These are phyloP conservation scores for Patella caerulea DNA, from an alignment of 2,888 invertebrate species.

Conservation along the genomic window DNA sequence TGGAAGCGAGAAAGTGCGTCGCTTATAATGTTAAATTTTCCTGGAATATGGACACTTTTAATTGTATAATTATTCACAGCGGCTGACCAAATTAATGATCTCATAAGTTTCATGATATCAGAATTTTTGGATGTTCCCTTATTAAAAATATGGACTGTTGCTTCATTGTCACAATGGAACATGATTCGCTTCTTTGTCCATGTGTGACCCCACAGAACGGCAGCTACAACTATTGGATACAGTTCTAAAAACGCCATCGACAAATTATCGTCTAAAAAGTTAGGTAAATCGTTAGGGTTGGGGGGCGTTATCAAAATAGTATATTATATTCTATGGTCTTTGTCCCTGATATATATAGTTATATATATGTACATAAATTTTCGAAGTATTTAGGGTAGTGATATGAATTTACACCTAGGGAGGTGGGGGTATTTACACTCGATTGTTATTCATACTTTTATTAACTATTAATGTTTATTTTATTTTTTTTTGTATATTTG, in stretches of 20 bases:
- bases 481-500: no score
- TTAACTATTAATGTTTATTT: no score
- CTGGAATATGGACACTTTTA: slow-evolving; percentile 18
- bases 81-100: slow-evolving; percentile 13
- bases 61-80: slow-evolving; percentile 19
- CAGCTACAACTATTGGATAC: slow-evolving; percentile 23
- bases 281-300: slow-evolving; percentile 12
- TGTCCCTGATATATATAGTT: no score
- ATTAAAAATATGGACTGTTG: slow-evolving; percentile 23
- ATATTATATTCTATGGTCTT: no score
- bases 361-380: no score
- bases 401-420: no score
- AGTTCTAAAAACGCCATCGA: slow-evolving; percentile 30
- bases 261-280: neutral
- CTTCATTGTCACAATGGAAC: slow-evolving; percentile 32
- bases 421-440: no score
- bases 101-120: slow-evolving; percentile 22
- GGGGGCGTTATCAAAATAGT: no score
- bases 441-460: no score
- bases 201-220: slow-evolving; percentile 21
- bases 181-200: slow-evolving; percentile 28
- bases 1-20: slow-evolving; percentile 32
- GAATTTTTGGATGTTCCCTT: slow-evolving; percentile 26
- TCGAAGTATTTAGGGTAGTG: no score
- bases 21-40: slow-evolving; percentile 17